Evolutionary conservation across 37 sponge, comb jelly and placozoan species (phyloP), one percentile per base, ranked within the genome.

Genomic region (Dysidea cf. avara): DNA sequence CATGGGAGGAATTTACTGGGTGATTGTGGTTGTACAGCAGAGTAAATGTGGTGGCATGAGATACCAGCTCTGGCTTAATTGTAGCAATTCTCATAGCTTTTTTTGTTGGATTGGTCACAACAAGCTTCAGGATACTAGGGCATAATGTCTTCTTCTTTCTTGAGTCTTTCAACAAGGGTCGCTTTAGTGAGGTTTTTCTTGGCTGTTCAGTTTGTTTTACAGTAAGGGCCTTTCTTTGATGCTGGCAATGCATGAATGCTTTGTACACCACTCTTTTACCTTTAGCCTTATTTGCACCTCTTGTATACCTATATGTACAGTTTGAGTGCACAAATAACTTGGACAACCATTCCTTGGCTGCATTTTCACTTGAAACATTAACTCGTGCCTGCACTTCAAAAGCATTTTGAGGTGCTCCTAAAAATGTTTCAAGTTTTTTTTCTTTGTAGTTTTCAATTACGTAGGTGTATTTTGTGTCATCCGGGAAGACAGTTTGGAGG

Each of bases 1-100:
- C 70, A 69, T 69, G 70, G 28, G 70, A 52, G 47, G 70, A 69
- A 30, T 21, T 34, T 28, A 69, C 2, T 24, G 55, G 70, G 38
- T 66, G 68, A 29, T 66, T 66, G 24, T 66, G 68, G 30, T 14
- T 69, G 34, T 52, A 51, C 3, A 53, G 49, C 3, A 52, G n/a
- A 12, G 46, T 43, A 43, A 43, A 12, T 43, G 9, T 9, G 9
- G 46, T 43, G 5, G 46, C 7, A 43, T 43, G 46, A 43, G 46
- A 43, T 43, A 43, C 46, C 46, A 43, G 9, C 9, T 12, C 7
- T 43, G 46, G 46, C 9, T 43, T 43, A 43, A 43, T n/a, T n/a
- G 46, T 9, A 5, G 7, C 9, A 43, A 9, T 12, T 13, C 46
- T 12, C 46, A 43, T 43, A 9, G 46, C 46, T 43, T 12, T 43